Base-by-base conservation (phyloP, 1,140 invertebrate genomes). In the Ceratina calcarata region DNA sequence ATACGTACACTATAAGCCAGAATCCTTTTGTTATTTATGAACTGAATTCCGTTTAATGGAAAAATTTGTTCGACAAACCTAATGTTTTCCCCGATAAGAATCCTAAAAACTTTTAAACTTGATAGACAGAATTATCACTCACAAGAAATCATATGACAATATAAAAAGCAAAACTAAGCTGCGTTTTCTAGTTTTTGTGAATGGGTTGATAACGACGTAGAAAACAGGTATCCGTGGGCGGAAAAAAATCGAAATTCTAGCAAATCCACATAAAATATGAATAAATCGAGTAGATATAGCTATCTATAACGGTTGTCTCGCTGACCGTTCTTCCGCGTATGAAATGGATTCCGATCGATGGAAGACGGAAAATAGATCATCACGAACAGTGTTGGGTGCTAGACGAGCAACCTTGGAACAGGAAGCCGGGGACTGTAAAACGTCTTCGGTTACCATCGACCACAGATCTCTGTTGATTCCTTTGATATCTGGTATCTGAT, bases 361-460 rank as follows among this genome's bases (percentile, higher is more conserved):
- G 76, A 74, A 68, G 78, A 53, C 27, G 58, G 61, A 85, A 86
- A 87, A 87, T 87, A 87, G 67, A 83, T 87, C 58, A 85, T 82
- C 78, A 61, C 61, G 71, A 80, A 80, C 67, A 68, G 49, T 65
- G 77, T 69, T 72, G 76, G 70, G 66, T 72, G 82, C 64, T 67
- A 65, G 62, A 62, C 69, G 76, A 66, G 70, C 80, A 89, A 81
- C 78, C 72, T 88, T 83, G 81, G 69, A 81, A 66, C 84, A 86
- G 87, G 83, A 89, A 89, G 86, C 71, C 76, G 71, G 86, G 89
- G 88, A 37, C 61, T 45, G 64, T 51, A 80, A 81, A 86, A 83
- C 86, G 73, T 88, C 89, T 90, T 90, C 62, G 84, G 83, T 90
- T 90, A 84, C 88, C 78, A 77, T 68, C 81, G 53, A 86, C 86